phyloP scores from a whole-genome alignment of 92 coral and sea anemone genomes.

The Palythoa heliodiscus region DNA sequence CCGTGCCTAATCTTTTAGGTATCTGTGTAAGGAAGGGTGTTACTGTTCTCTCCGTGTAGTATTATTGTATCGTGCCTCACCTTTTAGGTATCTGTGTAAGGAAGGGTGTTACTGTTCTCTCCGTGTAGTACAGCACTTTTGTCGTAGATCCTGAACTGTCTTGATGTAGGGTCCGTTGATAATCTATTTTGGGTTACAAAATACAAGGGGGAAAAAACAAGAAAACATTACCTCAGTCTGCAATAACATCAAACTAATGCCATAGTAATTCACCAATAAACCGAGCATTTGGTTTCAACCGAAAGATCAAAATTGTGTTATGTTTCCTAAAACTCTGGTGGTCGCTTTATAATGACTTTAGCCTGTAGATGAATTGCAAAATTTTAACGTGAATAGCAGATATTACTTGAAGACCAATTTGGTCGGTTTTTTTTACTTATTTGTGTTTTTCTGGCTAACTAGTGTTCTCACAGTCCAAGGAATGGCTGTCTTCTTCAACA shows the following conservation, averaged over 20 bases:
- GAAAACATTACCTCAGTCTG: background rate
- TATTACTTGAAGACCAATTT: no score
- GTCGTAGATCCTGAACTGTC: constrained; percentile 74
- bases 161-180: constrained; percentile 28
- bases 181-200: constrained; percentile 2
- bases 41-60: constrained; percentile 73
- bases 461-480: no score
- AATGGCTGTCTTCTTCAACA: no score
- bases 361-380: no score
- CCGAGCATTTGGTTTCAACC: no score
- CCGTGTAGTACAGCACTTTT: constrained; percentile 85
- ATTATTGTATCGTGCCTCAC: constrained; percentile 38
- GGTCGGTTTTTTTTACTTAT: no score
- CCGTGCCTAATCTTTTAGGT: constrained; percentile 70
- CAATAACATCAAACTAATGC: background rate
- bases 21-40: constrained; percentile 90
- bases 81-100: constrained; percentile 85
- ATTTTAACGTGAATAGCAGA: no score
- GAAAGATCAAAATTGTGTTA: no score
- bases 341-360: no score
- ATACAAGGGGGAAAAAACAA: background rate
- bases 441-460: no score
- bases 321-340: no score
- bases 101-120: constrained; percentile 88
- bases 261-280: no score